A percentile compares a stretch with the other conserved stretches of the same genome.
These are phyloP conservation scores for Platygyra sinensis DNA, from an alignment of 64 coral and sea anemone genomes.

Conservation along the genomic window DNA sequence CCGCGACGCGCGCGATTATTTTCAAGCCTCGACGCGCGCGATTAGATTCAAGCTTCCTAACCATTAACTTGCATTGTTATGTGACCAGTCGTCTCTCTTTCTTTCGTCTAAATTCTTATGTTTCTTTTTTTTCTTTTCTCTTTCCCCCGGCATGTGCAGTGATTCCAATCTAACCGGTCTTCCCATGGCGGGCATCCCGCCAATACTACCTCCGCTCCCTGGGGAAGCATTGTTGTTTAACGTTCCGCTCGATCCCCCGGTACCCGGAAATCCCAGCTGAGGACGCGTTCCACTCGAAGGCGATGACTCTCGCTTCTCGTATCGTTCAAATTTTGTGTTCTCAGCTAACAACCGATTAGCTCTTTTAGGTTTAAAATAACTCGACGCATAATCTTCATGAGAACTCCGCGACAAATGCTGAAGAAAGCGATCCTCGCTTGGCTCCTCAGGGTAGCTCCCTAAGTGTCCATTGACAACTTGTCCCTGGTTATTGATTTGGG, in stretches of 20 bases:
- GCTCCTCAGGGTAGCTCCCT: conserved; percentile 61
- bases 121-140: conserved; percentile 61
- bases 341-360: conserved; percentile 84
- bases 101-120: conserved; percentile 36
- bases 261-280: background rate
- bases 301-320: conserved; percentile 46
- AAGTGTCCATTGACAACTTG: conserved; percentile 77
- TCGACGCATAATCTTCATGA: conserved; percentile 66
- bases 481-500: conserved; percentile 75
- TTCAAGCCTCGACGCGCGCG: too few species aligned
- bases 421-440: conserved; percentile 77
- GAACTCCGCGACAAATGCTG: conserved; percentile 76
- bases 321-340: conserved; percentile 51
- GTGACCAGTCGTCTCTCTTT: conserved; percentile 23
- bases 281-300: conserved; percentile 38
- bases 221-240: conserved; percentile 20
- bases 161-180: conserved; percentile 69
- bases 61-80: too few species aligned
- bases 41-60: too few species aligned
- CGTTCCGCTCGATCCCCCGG: background rate
- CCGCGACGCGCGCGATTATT: too few species aligned
- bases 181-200: background rate
- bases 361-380: conserved; percentile 94
- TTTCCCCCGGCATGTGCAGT: conserved; percentile 51
- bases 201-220: conserved; percentile 19